A percentile compares a stretch with the other conserved stretches of the same genome.
Evolutionary conservation across 2,797 vertebrate species (phyloP).

Genomic region (Esox lucius): DNA sequence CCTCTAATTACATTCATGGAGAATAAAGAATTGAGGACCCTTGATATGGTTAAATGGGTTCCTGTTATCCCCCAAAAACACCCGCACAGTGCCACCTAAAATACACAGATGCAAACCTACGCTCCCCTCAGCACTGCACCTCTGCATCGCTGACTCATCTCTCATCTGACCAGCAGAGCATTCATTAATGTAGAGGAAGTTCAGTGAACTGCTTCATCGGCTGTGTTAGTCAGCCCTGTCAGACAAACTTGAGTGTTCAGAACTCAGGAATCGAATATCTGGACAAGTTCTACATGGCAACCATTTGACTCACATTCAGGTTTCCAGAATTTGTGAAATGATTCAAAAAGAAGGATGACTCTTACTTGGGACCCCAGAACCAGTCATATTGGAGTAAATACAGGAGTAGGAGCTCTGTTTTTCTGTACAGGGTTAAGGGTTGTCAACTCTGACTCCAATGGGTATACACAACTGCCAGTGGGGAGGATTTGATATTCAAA

Average conservation of each 20-base stretch:
- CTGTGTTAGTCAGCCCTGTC: background rate
- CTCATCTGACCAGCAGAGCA: background rate
- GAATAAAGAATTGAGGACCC: background rate
- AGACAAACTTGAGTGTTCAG: background rate
- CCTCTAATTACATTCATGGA: background rate
- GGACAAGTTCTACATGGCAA: background rate
- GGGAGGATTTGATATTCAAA: background rate
- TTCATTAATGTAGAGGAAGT: background rate
- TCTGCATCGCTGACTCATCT: background rate
- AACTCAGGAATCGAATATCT: background rate
- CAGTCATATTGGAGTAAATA: background rate
- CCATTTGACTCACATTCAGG: background rate
- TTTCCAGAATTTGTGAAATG: background rate
- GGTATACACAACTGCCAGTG: background rate
- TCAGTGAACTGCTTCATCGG: background rate
- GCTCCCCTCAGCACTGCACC: background rate
- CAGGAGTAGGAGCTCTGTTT: background rate
- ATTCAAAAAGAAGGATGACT: background rate
- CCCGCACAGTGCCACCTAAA: background rate
- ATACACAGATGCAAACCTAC: background rate
- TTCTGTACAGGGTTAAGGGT: background rate
- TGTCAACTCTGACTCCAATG: background rate
- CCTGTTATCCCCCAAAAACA: background rate
- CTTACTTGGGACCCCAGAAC: background rate
- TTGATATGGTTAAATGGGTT: slow-evolving; percentile 1